Conservation (phyloP, 2,113 vertebrate species). For the Coptodon bakossiorum region DNA sequence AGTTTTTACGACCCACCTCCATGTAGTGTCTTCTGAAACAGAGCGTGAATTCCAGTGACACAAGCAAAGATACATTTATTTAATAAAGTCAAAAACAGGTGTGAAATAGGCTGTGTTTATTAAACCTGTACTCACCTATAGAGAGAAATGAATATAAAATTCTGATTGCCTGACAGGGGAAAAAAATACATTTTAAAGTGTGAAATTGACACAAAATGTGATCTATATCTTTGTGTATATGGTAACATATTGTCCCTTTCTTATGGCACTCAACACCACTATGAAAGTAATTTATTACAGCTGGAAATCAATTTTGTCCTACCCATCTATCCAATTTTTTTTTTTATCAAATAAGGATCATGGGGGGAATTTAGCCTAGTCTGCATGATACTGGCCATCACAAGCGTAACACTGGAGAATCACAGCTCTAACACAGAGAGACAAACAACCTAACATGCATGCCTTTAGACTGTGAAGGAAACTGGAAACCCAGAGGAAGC, state of each 20-base stretch:
- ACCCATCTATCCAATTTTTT: background rate
- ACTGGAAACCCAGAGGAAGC: background rate
- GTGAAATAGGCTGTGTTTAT: background rate
- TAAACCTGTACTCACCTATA: background rate
- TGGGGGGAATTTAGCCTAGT: background rate
- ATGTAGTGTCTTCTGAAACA: background rate
- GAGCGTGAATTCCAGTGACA: background rate
- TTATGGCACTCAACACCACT: background rate
- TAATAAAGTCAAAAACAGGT: background rate
- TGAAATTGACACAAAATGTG: background rate
- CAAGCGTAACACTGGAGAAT: background rate
- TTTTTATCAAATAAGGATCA: background rate
- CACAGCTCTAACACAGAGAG: background rate
- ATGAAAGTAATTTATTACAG: background rate
- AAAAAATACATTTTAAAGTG: background rate
- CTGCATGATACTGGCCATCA: background rate
- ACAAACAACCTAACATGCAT: background rate
- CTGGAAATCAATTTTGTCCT: background rate
- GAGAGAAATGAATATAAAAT: background rate
- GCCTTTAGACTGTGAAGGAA: background rate
- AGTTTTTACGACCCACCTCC: background rate
- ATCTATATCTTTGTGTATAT: background rate
- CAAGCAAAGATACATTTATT: background rate
- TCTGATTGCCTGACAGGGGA: background rate
- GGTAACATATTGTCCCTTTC: fast-evolving